Evolutionary conservation across 2,797 vertebrate species (phyloP).

Genomic region (Muscicapa striata): DNA sequence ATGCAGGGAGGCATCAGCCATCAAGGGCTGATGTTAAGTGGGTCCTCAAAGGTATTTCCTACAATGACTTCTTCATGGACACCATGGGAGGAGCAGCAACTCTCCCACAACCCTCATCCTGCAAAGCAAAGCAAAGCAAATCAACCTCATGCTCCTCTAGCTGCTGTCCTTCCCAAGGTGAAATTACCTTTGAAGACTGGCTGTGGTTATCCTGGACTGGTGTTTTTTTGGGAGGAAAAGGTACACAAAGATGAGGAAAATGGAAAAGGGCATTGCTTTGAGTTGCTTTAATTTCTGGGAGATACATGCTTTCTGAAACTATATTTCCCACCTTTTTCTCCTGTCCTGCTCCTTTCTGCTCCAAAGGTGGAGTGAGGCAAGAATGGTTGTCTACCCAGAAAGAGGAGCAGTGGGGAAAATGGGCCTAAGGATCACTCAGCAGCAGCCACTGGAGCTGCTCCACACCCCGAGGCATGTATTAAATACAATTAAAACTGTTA

Average conservation of each 20-base stretch:
- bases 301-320: not conserved
- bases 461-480: not conserved
- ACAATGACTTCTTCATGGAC: not conserved
- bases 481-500: not conserved
- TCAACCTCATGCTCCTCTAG: not conserved
- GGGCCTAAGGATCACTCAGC: not conserved
- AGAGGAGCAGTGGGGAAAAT: rapidly evolving
- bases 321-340: not conserved
- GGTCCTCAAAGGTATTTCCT: not conserved
- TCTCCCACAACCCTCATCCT: not conserved
- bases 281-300: not conserved
- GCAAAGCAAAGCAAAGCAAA: not conserved
- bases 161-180: not conserved
- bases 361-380: not conserved
- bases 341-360: not conserved
- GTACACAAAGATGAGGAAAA: not conserved
- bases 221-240: rapidly evolving
- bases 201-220: not conserved
- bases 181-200: not conserved
- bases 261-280: not conserved
- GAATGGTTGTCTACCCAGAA: not conserved
- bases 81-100: not conserved
- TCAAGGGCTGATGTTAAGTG: rapidly evolving
- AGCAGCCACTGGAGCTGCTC: not conserved
- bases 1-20: not conserved